phyloP scores from a whole-genome alignment of 2,888 invertebrate species.

The Cotesia congregata region DNA sequence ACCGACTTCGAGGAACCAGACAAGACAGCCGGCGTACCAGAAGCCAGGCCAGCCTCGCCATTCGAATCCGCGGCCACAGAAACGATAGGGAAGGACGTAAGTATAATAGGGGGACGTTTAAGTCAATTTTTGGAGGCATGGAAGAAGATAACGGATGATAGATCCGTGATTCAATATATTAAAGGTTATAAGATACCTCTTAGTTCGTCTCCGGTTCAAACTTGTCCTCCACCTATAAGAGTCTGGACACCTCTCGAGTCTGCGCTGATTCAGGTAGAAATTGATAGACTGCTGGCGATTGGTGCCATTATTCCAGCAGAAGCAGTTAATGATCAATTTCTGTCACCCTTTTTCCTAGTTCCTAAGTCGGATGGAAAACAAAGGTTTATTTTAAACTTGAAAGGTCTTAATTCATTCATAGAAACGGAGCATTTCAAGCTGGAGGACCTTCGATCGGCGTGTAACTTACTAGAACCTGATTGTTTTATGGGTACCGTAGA shows the following conservation, averaged over 20 bases:
- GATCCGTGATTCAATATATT: not conserved
- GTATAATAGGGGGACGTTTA: constrained; percentile 5
- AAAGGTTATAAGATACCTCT: not conserved
- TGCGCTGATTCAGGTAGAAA: not conserved
- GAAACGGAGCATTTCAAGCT: constrained; percentile 15
- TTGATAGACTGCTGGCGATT: not conserved
- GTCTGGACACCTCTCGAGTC: not conserved
- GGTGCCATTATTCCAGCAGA: constrained; percentile 10
- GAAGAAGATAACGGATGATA: not conserved
- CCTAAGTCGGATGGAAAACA: not conserved
- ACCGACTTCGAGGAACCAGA: constrained; percentile 11
- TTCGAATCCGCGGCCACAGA: constrained; percentile 13
- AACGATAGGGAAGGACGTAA: constrained; percentile 15
- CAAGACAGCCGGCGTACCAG: constrained; percentile 15
- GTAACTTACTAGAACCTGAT: not conserved
- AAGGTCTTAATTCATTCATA: not conserved
- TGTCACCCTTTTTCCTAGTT: constrained; percentile 10
- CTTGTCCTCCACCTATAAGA: not conserved
- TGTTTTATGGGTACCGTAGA: constrained; percentile 6
- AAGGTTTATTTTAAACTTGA: not conserved
- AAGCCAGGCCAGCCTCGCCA: constrained; percentile 28
- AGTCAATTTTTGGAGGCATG: not conserved
- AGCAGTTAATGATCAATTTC: constrained; percentile 8
- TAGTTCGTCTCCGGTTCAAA: not conserved
- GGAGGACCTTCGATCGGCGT: constrained; percentile 11